phyloP scores from a whole-genome alignment of 2,797 vertebrate genomes.

The Garrulus glandarius region DNA sequence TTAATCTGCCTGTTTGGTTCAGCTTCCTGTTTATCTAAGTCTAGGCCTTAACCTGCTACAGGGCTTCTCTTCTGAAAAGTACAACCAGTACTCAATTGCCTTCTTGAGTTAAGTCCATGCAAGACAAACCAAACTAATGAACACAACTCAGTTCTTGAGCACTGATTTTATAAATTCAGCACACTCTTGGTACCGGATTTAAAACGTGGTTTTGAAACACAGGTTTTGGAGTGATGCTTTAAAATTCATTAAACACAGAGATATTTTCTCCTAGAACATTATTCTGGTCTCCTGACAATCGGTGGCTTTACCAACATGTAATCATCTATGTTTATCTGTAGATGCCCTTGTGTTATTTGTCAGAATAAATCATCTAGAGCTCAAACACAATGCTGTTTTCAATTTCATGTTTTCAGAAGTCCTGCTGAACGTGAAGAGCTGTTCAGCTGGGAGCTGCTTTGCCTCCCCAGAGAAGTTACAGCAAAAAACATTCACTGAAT shows the following conservation, averaged over 20 bases:
- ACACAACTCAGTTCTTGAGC: background rate
- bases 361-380: background rate
- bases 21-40: background rate
- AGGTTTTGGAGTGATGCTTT: background rate
- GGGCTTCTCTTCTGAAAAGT: background rate
- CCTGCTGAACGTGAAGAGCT: background rate
- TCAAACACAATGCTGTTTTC: background rate
- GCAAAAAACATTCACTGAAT: background rate
- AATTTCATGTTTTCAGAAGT: background rate
- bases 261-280: background rate
- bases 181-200: background rate
- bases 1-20: background rate
- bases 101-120: background rate
- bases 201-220: background rate
- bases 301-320: background rate
- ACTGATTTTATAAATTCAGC: background rate
- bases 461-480: background rate
- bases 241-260: background rate
- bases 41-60: background rate
- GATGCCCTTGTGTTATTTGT: background rate
- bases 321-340: background rate
- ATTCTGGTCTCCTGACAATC: background rate
- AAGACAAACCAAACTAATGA: background rate
- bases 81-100: background rate
- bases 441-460: conserved; percentile 6